phyloP scores from a whole-genome alignment of 2,113 vertebrate species.

The Catharus bicknelli region DNA sequence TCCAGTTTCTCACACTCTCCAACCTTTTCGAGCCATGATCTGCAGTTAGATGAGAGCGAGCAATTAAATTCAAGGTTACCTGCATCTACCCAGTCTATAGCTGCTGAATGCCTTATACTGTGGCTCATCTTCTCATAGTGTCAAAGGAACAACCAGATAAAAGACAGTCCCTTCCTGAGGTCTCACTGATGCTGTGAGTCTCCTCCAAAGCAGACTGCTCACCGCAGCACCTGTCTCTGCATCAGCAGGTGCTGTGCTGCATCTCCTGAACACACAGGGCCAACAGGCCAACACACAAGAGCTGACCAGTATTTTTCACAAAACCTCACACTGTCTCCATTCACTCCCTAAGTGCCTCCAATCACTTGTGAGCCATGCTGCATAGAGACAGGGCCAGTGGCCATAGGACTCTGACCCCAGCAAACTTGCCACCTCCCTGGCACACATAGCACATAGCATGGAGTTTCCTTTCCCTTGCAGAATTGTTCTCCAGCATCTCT shows the following conservation, averaged over 20 bases:
- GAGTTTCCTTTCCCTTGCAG: neutral
- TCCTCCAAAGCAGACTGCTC: neutral
- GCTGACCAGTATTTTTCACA: neutral
- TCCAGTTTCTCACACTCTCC: neutral
- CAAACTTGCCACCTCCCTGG: neutral
- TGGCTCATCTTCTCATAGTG: neutral
- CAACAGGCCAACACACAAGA: neutral
- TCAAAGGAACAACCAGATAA: neutral
- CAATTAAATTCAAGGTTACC: neutral
- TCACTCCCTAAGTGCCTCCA: neutral
- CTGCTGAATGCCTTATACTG: neutral
- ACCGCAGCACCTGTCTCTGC: neutral
- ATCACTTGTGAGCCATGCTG: accelerated
- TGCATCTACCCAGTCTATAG: neutral
- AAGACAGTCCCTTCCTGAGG: neutral
- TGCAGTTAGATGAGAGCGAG: neutral
- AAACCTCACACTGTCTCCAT: neutral
- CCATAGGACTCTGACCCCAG: neutral
- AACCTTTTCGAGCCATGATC: neutral
- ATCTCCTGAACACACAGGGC: neutral
- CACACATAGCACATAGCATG: neutral
- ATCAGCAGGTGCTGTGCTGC: neutral
- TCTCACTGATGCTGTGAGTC: neutral
- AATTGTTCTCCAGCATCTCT: neutral
- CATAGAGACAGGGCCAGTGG: neutral